Evolutionary conservation across 2,888 invertebrate genomes (phyloP), one percentile per base, ranked within the genome.

Genomic region (Drosophila nr. perissopoda): DNA sequence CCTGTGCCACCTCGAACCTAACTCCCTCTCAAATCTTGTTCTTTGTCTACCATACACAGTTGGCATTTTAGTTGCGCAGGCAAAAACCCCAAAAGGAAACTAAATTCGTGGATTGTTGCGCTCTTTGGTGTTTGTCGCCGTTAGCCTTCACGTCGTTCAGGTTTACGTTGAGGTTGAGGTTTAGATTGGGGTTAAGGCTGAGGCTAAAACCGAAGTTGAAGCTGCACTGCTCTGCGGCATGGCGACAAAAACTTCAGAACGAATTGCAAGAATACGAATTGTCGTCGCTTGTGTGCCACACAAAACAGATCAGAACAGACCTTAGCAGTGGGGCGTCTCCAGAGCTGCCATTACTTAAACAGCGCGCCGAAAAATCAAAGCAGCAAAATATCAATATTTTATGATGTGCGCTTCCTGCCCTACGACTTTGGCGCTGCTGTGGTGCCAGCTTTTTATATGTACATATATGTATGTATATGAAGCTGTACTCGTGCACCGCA

Each of bases 341-440:
- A 66, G 66, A 64, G 76, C 69, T 71, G 71, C 87, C 87, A 87
- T 89, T 85, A 89, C 89, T 88, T 85, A 89, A 89, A 78, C 85
- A 82, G 87, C 58, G 75, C 77, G 67, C 69, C 74, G 75, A 81
- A 83, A 90, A 84, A 89, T 89, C 89, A 90, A 86, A 86, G 83
- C 82, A 83, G 74, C 87, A 79, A 81, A 88, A 86, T 88, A 90
- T 89, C 90, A 90, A 90, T 89, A 90, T 90, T 89, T 89, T 90
- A 89, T 89, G 90, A 90, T 86, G 76, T 78, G 78, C 81, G 83
- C 84, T 89, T 89, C 90, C 90, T 83, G 82, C 75, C 45, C 74
- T 40, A 68, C 67, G 60, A 42, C 29, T 42, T 45, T 45, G 62
- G 52, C 54, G 38, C 36, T 51, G 54, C 48, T 65, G 42, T 52